Evolutionary conservation across 2,113 vertebrate genomes (phyloP).

Genomic region (Morone chrysops): DNA sequence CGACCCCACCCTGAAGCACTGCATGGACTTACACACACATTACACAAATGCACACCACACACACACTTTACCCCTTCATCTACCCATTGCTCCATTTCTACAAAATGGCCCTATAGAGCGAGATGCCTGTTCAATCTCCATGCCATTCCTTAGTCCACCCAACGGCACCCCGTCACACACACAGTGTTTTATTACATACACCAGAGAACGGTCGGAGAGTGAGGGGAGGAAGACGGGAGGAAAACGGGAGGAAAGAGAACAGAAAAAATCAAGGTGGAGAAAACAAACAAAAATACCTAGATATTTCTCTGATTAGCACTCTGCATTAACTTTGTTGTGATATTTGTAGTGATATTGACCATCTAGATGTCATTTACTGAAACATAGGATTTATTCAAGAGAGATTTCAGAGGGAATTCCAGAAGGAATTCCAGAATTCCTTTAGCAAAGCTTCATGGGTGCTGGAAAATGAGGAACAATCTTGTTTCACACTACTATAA

Average conservation of each 20-base stretch:
- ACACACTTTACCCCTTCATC: slow-evolving; percentile 14
- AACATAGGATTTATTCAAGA: neutral
- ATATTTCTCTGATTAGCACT: neutral
- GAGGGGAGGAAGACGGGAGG: neutral
- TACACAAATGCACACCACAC: slow-evolving; percentile 21
- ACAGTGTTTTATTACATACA: slow-evolving; percentile 35
- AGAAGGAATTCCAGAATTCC: too few relatives aligned
- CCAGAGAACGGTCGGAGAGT: neutral
- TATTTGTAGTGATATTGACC: neutral
- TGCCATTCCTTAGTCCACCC: slow-evolving; percentile 11
- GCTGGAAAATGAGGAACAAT: neutral
- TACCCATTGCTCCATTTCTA: slow-evolving; percentile 17
- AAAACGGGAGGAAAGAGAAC: neutral
- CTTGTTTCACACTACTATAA: neutral
- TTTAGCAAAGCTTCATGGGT: too few relatives aligned
- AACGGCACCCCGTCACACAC: slow-evolving; percentile 30
- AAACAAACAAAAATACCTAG: too few relatives aligned
- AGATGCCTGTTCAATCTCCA: slow-evolving; percentile 36
- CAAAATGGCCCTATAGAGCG: slow-evolving; percentile 29
- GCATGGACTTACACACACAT: slow-evolving; percentile 11
- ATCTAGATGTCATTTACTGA: too few relatives aligned
- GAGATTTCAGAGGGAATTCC: too few relatives aligned
- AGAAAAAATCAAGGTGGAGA: neutral
- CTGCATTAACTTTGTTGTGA: neutral
- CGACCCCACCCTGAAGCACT: slow-evolving; percentile 12